A percentile compares a stretch with the other conserved stretches of the same genome.
Conservation (phyloP, 2,797 vertebrate species). For the Intellagama lesueurii region DNA sequence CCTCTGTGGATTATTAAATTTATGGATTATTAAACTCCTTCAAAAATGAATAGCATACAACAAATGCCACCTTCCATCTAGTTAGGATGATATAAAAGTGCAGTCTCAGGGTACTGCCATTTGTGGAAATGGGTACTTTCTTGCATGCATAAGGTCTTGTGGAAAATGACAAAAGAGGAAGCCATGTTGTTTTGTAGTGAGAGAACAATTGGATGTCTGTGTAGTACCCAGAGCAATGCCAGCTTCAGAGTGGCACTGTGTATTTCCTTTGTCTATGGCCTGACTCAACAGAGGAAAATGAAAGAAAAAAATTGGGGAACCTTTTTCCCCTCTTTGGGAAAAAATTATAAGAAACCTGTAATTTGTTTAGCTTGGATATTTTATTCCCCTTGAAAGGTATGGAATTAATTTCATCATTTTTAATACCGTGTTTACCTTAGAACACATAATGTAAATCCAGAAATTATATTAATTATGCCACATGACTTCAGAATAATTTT, state of each 20-base stretch:
- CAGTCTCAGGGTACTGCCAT: constrained; percentile 10
- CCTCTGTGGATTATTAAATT: not conserved
- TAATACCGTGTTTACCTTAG: not conserved
- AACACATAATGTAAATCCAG: not conserved
- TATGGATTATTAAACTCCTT: not conserved
- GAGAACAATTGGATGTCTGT: constrained; percentile 53
- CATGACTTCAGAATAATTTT: not conserved
- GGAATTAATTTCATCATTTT: not conserved
- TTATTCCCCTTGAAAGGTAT: not conserved
- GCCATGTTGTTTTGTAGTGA: constrained; percentile 18
- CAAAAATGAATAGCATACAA: not conserved
- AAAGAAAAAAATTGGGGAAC: not conserved
- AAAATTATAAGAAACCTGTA: constrained; percentile 38
- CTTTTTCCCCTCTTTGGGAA: not conserved
- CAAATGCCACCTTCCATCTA: not conserved
- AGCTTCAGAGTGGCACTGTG: constrained; percentile 46
- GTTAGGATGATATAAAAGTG: constrained; percentile 32
- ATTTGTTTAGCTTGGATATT: not conserved
- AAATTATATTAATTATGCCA: not conserved
- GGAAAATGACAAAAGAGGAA: not conserved
- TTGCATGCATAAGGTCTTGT: not conserved
- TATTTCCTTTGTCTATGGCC: constrained; percentile 46
- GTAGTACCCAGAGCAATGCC: constrained; percentile 17
- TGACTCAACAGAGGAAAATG: constrained; percentile 20
- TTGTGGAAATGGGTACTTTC: not conserved